Base-by-base conservation (phyloP, 2,888 invertebrate genomes). In the Polydrusus tereticollis region DNA sequence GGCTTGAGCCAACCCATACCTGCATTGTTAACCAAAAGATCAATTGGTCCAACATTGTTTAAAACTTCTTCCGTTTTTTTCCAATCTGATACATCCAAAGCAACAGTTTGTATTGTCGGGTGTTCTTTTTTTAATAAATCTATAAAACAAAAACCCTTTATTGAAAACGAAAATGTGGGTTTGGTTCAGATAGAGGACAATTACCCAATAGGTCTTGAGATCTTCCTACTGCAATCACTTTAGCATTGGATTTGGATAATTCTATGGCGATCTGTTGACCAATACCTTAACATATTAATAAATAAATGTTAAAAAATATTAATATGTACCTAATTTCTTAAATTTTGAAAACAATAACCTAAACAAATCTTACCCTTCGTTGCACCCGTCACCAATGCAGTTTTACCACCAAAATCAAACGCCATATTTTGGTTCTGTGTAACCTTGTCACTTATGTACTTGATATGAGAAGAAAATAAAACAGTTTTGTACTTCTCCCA, bases 1-100 rank as follows among this genome's bases (percentile, higher is more conserved):
- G 93, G 89, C 75, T 90, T 90, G 38, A 93, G 87, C 36, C 88
- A 83, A 2, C 92, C 92, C 21, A 93, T 85, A 0, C 91, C 97
- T 1, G 97, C 97, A 88, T 97, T 97, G 81, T 98, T 98, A 0
- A 98, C 96, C 29, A 98, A 84, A 4, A 94, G 89, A 85, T 98
- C 93, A 76, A 96, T 89, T 0, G 90, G 90, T 21, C 92, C 87
- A 38, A 90, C 86, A 76, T 88, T 86, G 66, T 86, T 75, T 0
- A 94, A 81, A 0, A 86, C 89, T 69, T 87, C 83, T 69, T 90
- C 88, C 0, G 95, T 93, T 71, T 88, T 88, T 1, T 90, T 86
- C 96, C 96, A 97, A 81, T 95, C 88, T 6, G 86, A 85, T 23
- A 97, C 82, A 83, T 97, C 94, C 0, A 92, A 89, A 65, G 88